Conservation (phyloP, 2,888 invertebrate genomes). For the Encarsia formosa region DNA sequence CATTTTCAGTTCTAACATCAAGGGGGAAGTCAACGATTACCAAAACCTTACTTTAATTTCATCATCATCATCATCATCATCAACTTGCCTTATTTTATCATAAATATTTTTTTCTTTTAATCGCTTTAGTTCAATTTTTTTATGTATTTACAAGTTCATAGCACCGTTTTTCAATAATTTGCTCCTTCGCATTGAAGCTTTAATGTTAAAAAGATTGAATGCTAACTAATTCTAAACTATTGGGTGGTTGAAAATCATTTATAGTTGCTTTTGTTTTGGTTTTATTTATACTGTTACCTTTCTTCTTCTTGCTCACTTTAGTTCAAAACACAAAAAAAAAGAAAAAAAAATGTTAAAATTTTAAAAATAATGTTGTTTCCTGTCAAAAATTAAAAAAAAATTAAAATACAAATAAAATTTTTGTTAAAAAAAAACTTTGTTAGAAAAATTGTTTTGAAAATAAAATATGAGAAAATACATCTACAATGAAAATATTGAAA, state of each 20-base stretch:
- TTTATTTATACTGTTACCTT: conserved; percentile 24
- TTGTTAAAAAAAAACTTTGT: not conserved
- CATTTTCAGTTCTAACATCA: conserved; percentile 37
- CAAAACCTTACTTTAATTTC: conserved; percentile 7
- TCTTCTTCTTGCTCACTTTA: conserved; percentile 22
- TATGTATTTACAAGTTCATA: not conserved
- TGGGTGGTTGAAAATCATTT: conserved; percentile 29
- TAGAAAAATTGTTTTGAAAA: too few species aligned
- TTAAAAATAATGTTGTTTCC: not conserved
- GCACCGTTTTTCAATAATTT: not conserved
- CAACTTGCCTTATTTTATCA: not conserved
- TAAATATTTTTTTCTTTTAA: not conserved
- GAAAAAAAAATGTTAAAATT: conserved; percentile 1
- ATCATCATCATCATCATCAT: not conserved
- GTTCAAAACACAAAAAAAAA: conserved; percentile 22
- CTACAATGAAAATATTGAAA: too few species aligned
- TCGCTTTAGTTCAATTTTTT: not conserved
- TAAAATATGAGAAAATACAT: too few species aligned
- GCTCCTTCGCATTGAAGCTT: not conserved
- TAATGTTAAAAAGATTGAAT: conserved; percentile 6
- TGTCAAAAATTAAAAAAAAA: not conserved
- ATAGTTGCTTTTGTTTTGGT: conserved; percentile 10
- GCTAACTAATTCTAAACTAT: conserved; percentile 22
- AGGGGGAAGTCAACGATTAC: conserved; percentile 14
- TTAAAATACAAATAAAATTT: not conserved